phyloP scores from a whole-genome alignment of 2,113 vertebrate genomes.

The Alouatta palliata region DNA sequence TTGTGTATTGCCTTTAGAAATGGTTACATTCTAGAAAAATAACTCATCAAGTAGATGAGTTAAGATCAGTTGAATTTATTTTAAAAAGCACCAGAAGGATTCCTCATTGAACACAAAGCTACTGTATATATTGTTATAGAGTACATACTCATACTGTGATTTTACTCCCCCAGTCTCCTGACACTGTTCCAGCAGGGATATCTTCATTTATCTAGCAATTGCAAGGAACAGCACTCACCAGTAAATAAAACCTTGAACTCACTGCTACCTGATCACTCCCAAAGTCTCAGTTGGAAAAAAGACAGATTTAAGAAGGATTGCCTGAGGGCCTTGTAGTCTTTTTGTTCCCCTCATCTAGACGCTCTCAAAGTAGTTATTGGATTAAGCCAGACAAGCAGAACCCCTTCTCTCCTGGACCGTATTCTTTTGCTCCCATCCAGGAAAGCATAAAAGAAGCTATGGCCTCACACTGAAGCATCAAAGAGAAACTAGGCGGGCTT shows the following conservation, averaged over 20 bases:
- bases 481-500: background rate
- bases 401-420: background rate
- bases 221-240: background rate
- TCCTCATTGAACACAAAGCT: background rate
- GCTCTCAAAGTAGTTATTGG: background rate
- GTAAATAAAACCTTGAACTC: background rate
- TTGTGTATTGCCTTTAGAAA: background rate
- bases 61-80: background rate
- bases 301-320: background rate
- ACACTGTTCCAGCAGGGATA: background rate
- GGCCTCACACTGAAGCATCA: background rate
- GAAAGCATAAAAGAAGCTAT: background rate
- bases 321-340: background rate
- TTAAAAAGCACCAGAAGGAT: background rate
- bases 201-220: background rate
- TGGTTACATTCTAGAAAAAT: constrained; percentile 1
- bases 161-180: background rate
- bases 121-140: no score
- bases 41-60: background rate
- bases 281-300: background rate
- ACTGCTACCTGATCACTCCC: background rate
- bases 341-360: background rate
- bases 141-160: background rate
- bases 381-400: background rate
- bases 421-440: background rate